Evolutionary conservation across 2,888 invertebrate genomes (phyloP), one percentile per base, ranked within the genome.

Genomic region (Lagria hirta): DNA sequence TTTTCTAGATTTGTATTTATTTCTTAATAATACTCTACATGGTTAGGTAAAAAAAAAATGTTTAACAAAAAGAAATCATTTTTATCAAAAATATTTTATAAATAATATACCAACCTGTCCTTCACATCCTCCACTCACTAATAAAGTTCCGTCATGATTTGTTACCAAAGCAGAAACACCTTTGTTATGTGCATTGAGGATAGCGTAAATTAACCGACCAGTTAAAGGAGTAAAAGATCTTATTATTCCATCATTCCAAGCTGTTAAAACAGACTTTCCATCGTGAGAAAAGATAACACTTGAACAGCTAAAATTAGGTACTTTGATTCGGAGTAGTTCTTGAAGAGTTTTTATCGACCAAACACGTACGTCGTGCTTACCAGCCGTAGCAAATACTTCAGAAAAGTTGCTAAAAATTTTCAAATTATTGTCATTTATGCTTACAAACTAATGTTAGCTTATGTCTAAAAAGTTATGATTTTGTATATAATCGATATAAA

Each of bases 121-220:
- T 65, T 94, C 93, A 49, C 89, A 87, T 3, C 94, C 95, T 1
- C 95, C 95, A 28, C 89, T 92, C 28, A 95, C 80, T 34, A 96
- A 76, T 13, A 81, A 79, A 8, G 73, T 73, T 1, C 86, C 86
- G 56, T 84, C 80, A 2, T 75, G 76, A 0, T 88, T 86, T 52
- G 85, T 78, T 13, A 85, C 83, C 21, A 96, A 70, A 0, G 93
- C 89, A 1, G 93, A 90, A 0, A 88, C 86, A 38, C 91, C 91
- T 66, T 91, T 90, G 58, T 88, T 86, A 66, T 96, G 95, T 1
- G 94, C 91, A 73, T 91, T 88, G 54, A 84, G 78, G 58, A 96
- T 91, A 29, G 83, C 82, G 73, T 85, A 94, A 52, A 89, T 82
- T 6, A 88, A 74, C 16, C 84, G 79, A 0, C 93, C 94, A 0